Conservation (phyloP, 2,888 invertebrate species). For the Scaptomyza flava region DNA sequence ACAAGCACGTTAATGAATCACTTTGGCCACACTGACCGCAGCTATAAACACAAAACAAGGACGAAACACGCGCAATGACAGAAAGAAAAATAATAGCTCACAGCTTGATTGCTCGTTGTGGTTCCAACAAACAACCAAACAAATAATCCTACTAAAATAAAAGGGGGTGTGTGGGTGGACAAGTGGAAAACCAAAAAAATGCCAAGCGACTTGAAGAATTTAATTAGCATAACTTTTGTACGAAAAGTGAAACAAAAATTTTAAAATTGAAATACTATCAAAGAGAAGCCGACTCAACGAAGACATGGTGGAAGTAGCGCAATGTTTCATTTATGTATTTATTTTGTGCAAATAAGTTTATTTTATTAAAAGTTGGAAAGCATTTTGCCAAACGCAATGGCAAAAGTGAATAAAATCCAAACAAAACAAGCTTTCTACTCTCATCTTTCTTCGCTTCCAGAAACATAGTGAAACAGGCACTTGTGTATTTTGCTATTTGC, state of each 20-base stretch:
- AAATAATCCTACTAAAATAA: not conserved
- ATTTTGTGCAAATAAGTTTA: slow-evolving; percentile 70
- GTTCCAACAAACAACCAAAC: slow-evolving; percentile 12
- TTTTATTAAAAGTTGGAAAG: slow-evolving; percentile 71
- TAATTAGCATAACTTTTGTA: slow-evolving; percentile 68
- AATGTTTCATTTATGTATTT: slow-evolving; percentile 64
- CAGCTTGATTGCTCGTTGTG: slow-evolving; percentile 36
- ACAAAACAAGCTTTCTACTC: slow-evolving; percentile 12
- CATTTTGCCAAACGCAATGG: slow-evolving; percentile 60
- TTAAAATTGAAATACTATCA: slow-evolving; percentile 71
- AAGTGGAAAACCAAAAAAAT: slow-evolving; percentile 32
- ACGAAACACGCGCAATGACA: slow-evolving; percentile 15
- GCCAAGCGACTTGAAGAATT: slow-evolving; percentile 55
- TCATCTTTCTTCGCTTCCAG: not conserved
- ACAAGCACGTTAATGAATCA: slow-evolving; percentile 68
- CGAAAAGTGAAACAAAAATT: slow-evolving; percentile 59
- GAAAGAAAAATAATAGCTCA: slow-evolving; percentile 1
- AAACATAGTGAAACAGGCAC: slow-evolving; percentile 47
- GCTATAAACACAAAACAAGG: slow-evolving; percentile 25
- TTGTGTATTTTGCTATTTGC: slow-evolving; percentile 39
- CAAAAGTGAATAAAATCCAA: no score
- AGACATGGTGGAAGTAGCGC: slow-evolving; percentile 14
- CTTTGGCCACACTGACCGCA: slow-evolving; percentile 60
- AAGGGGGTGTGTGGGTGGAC: not conserved
- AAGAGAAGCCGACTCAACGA: slow-evolving; percentile 36